Conservation (phyloP, 2,888 invertebrate species). For the Ferdinandea cuprea region DNA sequence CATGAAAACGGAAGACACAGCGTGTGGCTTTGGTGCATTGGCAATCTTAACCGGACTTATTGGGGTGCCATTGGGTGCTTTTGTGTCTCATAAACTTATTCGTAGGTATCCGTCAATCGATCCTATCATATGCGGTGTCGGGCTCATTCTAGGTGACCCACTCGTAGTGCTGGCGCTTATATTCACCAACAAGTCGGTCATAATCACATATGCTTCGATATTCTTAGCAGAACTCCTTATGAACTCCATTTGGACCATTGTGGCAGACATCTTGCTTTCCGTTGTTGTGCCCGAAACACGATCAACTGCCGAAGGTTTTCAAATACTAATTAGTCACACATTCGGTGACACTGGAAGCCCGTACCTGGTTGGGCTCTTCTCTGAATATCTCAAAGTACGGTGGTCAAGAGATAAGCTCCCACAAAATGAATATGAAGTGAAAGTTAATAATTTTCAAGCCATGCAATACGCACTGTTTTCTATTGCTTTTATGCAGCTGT, state of each 20-base stretch:
- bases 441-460: conserved; percentile 33
- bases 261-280: conserved; percentile 53
- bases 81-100: conserved; percentile 17
- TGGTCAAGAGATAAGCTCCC: not conserved
- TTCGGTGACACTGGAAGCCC: conserved; percentile 69
- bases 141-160: conserved; percentile 26
- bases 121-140: conserved; percentile 45
- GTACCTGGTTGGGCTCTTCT: conserved; percentile 46
- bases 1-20: conserved; percentile 1
- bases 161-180: conserved; percentile 23
- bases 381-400: conserved; percentile 23
- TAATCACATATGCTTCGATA: conserved; percentile 9
- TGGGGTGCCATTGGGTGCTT: conserved; percentile 54
- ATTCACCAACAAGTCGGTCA: conserved; percentile 11
- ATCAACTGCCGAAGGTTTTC: conserved; percentile 52
- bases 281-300: conserved; percentile 44
- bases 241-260: conserved; percentile 48
- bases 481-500: conserved; percentile 23
- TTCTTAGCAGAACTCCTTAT: conserved; percentile 27
- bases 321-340: conserved; percentile 53
- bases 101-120: conserved; percentile 33
- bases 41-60: conserved; percentile 38
- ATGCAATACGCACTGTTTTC: conserved; percentile 33
- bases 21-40: conserved; percentile 1
- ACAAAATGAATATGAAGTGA: not conserved